These are phyloP conservation scores for Litoditis marina DNA, from an alignment of 2,888 invertebrate species.

Conservation along the genomic window DNA sequence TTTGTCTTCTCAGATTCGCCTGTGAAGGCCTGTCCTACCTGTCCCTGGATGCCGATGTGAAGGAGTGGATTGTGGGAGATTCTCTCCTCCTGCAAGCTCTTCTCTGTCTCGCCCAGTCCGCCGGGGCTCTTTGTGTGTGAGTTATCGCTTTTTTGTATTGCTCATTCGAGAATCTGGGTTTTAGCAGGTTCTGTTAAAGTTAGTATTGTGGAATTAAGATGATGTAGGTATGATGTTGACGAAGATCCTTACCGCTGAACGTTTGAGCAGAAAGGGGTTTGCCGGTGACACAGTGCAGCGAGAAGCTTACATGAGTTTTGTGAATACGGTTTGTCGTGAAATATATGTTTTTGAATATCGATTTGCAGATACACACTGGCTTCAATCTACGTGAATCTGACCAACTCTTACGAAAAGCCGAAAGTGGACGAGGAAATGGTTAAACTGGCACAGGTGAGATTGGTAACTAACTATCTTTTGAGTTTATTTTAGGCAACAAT, in stretches of 20 bases:
- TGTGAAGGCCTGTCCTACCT: slow-evolving; percentile 77
- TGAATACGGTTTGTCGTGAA: neutral
- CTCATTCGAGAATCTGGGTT: no score
- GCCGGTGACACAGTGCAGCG: no score
- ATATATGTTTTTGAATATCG: slow-evolving; percentile 73
- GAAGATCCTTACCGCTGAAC: no score
- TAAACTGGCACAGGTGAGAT: slow-evolving; percentile 85
- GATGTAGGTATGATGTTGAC: no score
- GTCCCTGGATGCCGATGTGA: slow-evolving; percentile 95
- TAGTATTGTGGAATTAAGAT: no score
- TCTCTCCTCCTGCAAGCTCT: slow-evolving; percentile 70
- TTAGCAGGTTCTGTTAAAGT: no score
- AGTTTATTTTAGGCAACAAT: no score
- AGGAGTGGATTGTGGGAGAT: slow-evolving; percentile 89
- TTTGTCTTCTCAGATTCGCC: slow-evolving; percentile 52
- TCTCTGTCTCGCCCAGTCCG: slow-evolving; percentile 39
- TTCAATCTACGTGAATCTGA: slow-evolving; percentile 89
- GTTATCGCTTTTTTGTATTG: neutral
- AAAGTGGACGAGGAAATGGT: slow-evolving; percentile 92
- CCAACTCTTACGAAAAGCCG: slow-evolving; percentile 96
- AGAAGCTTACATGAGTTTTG: neutral
- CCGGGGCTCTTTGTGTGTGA: slow-evolving; percentile 42
- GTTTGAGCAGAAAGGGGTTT: no score
- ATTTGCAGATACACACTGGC: slow-evolving; percentile 86
- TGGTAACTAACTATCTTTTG: no score